A percentile compares a stretch with the other conserved stretches of the same genome.
Conservation (phyloP, 1,140 invertebrate species). For the Arion vulgaris region DNA sequence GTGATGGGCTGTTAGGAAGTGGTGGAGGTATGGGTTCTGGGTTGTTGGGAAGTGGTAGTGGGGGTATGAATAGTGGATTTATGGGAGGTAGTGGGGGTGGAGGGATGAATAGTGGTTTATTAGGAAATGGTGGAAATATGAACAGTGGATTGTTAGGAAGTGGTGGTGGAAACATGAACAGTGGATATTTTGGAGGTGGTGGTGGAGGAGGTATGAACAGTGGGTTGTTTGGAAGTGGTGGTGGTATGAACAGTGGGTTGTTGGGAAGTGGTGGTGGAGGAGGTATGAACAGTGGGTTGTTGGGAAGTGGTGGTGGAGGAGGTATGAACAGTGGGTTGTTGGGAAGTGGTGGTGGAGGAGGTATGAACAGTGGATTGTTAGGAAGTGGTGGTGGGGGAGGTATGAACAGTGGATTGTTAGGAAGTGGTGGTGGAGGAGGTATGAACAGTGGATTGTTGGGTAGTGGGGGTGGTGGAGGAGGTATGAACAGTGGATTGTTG, state of each 20-base stretch:
- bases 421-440: conserved; percentile 5
- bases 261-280: not conserved
- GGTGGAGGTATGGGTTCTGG: not conserved
- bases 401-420: not conserved
- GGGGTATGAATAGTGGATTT: not conserved
- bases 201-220: conserved; percentile 2
- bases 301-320: conserved; percentile 18
- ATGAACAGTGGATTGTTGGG: not conserved
- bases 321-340: conserved; percentile 3
- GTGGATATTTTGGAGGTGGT: not conserved
- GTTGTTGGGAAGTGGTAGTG: conserved; percentile 1
- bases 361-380: not conserved
- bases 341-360: not conserved
- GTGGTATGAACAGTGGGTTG: not conserved
- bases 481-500: not conserved
- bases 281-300: not conserved
- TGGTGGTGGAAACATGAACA: not conserved
- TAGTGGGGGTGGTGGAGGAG: not conserved
- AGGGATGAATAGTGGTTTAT: not conserved
- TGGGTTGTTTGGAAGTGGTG: not conserved
- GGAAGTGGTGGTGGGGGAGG: conserved; percentile 18
- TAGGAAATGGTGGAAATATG: conserved; percentile 19
- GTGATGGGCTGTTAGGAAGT: not conserved
- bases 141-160: not conserved
- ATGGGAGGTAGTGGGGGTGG: not conserved